Evolutionary conservation across 2,113 vertebrate genomes (phyloP).

Genomic region (Emberiza fucata): DNA sequence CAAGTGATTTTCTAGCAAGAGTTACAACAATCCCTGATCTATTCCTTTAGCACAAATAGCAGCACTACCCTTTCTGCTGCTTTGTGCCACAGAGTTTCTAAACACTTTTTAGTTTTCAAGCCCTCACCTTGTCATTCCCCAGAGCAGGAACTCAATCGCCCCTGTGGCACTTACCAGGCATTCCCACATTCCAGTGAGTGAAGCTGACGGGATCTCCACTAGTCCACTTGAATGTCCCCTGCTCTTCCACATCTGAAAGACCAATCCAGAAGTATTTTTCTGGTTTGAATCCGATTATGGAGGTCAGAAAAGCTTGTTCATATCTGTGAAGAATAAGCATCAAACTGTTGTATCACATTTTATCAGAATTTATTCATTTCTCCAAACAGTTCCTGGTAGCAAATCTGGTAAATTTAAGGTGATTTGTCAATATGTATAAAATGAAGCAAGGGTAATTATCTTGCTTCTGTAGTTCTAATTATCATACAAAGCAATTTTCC

Average conservation of each 20-base stretch:
- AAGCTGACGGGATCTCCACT: constrained; percentile 74
- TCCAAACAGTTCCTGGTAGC: neutral
- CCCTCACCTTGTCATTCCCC: neutral
- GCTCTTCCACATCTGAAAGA: constrained; percentile 78
- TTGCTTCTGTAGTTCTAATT: neutral
- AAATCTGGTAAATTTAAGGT: neutral
- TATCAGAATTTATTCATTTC: neutral
- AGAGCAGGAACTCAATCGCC: neutral
- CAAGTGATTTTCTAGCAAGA: neutral
- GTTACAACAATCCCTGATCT: neutral
- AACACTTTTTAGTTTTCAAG: neutral
- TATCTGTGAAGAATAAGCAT: constrained; percentile 76
- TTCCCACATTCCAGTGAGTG: constrained; percentile 88
- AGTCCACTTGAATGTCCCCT: constrained; percentile 79
- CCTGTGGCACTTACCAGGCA: constrained; percentile 81
- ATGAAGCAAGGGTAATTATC: neutral
- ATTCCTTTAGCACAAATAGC: neutral
- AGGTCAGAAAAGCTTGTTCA: constrained; percentile 92
- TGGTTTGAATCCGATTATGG: constrained; percentile 84
- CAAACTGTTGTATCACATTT: neutral
- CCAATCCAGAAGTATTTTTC: constrained; percentile 94
- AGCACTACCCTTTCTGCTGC: neutral
- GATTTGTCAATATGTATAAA: neutral
- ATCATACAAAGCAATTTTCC: neutral
- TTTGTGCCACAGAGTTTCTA: neutral